Evolutionary conservation across 1,140 invertebrate genomes (phyloP).

Genomic region (Schmidtea mediterranea): DNA sequence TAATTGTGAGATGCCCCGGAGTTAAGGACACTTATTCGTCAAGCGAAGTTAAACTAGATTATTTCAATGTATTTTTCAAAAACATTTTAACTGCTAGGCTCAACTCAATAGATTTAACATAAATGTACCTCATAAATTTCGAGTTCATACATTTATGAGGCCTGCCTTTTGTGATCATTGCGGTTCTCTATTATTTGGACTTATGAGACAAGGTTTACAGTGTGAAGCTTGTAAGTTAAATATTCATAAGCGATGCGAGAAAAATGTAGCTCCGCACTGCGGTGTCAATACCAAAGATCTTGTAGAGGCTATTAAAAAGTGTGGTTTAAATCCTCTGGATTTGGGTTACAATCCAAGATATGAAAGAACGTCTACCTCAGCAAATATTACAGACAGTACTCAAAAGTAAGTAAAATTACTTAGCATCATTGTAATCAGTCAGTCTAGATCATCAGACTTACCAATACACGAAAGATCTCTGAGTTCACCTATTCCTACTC

Average conservation of each 20-base stretch:
- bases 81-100: background rate
- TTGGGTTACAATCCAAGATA: background rate
- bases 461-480: background rate
- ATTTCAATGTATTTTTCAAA: background rate
- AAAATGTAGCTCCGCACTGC: constrained; percentile 96
- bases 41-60: no score
- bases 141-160: constrained; percentile 64
- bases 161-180: constrained; percentile 99
- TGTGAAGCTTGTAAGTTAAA: constrained; percentile 66
- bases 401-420: no score
- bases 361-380: no score
- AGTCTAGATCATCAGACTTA: no score
- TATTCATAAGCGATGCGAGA: constrained; percentile 90
- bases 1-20: constrained; percentile 75
- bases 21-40: constrained; percentile 35
- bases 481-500: background rate
- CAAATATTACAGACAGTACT: no score
- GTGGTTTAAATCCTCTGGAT: constrained; percentile 5
- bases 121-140: constrained; percentile 72
- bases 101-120: constrained; percentile 54
- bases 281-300: constrained; percentile 86
- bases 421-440: background rate
- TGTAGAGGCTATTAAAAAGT: constrained; percentile 37
- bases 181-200: constrained; percentile 74
- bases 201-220: constrained; percentile 79